Evolutionary conservation across 2,113 vertebrate genomes (phyloP).

Genomic region (Cebus imitator): DNA sequence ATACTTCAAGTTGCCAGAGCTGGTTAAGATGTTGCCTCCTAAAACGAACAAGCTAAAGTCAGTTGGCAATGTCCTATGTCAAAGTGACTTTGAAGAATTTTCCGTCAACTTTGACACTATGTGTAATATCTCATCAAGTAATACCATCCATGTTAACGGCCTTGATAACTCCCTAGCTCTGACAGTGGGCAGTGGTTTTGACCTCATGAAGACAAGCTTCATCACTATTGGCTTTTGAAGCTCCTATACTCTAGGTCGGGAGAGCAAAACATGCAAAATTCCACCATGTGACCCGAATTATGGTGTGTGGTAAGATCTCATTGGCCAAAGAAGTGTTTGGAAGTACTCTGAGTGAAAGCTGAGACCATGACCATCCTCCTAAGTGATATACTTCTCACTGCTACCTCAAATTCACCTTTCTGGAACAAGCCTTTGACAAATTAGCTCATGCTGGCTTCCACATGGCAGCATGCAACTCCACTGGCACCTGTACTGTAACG

Average conservation of each 20-base stretch:
- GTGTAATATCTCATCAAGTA: constrained; percentile 82
- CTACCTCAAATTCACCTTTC: constrained; percentile 96
- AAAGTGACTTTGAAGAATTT: constrained; percentile 92
- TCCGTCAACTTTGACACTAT: constrained; percentile 84
- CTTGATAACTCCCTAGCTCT: constrained; percentile 40
- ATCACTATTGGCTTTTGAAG: constrained; percentile 95
- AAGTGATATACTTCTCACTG: constrained; percentile 95
- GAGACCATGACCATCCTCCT: constrained; percentile 93
- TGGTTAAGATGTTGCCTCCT: constrained; percentile 90
- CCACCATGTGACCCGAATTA: constrained; percentile 93
- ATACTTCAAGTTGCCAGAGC: constrained; percentile 93
- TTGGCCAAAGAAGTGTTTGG: constrained; percentile 97
- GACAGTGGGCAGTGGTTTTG: not conserved
- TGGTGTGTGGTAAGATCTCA: constrained; percentile 95
- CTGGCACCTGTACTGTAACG: constrained; percentile 94
- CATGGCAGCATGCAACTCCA: constrained; percentile 97
- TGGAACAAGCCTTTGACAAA: constrained; percentile 97
- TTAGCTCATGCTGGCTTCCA: constrained; percentile 94
- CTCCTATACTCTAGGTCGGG: constrained; percentile 93
- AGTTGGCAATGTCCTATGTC: constrained; percentile 89
- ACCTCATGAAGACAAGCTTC: constrained; percentile 90
- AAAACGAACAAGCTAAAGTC: constrained; percentile 94
- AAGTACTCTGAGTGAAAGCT: constrained; percentile 95
- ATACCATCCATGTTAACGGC: constrained; percentile 65
- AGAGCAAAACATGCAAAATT: constrained; percentile 95